These are phyloP conservation scores for Callyntrura sp. DNA, from an alignment of 2,888 invertebrate species.

Conservation along the genomic window DNA sequence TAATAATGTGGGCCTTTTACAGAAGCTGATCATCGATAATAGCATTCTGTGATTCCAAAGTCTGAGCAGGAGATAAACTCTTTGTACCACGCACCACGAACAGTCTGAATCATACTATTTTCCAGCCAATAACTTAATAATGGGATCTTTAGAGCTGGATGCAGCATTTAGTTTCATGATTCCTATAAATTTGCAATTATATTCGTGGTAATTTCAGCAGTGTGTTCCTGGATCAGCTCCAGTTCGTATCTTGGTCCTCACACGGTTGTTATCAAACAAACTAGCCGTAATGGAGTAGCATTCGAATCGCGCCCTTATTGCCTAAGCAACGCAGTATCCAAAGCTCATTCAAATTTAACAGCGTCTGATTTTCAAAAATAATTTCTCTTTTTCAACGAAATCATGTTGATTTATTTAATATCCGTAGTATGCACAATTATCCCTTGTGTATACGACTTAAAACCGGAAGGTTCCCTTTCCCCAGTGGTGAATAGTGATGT, in stretches of 20 bases:
- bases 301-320: neutral
- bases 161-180: conserved; percentile 51
- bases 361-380: neutral
- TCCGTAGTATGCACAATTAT: conserved; percentile 67
- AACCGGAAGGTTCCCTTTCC: conserved; percentile 43
- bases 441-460: conserved; percentile 64
- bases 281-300: too few relatives aligned
- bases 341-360: neutral
- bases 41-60: conserved; percentile 51
- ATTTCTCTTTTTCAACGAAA: neutral
- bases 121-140: conserved; percentile 65
- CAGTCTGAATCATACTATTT: conserved; percentile 55
- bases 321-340: neutral
- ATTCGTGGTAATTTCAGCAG: conserved; percentile 38
- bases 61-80: conserved; percentile 47
- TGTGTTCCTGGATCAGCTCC: conserved; percentile 61
- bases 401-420: conserved; percentile 59
- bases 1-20: conserved; percentile 16
- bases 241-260: conserved; percentile 22
- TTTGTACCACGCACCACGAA: conserved; percentile 65
- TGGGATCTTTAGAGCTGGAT: conserved; percentile 47
- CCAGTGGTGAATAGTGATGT: conserved; percentile 47
- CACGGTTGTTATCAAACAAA: neutral
- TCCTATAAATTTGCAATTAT: conserved; percentile 74
- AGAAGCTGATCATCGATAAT: conserved; percentile 16